phyloP scores from a whole-genome alignment of 2,113 vertebrate genomes.

The Tonatia bakeri region DNA sequence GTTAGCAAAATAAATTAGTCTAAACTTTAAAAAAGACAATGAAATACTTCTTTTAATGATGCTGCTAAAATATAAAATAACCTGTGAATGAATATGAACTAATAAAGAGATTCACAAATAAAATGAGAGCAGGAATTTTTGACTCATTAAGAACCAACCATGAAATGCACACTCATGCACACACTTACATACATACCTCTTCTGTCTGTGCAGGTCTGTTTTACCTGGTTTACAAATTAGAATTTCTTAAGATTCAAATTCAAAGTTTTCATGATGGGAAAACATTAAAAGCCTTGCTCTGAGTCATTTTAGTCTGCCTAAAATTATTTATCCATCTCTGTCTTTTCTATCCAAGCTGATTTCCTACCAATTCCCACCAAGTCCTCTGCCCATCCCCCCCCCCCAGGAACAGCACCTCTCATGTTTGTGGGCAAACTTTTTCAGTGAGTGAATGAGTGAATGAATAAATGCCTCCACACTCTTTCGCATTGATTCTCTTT shows the following conservation, averaged over 20 bases:
- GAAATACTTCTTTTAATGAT: neutral
- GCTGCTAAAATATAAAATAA: neutral
- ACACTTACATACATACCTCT: neutral
- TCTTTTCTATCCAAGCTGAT: too few species aligned
- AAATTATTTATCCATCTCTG: neutral
- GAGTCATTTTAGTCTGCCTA: neutral
- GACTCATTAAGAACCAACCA: rapidly evolving
- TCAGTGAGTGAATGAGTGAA: neutral
- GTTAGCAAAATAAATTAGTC: too few species aligned
- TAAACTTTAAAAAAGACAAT: neutral
- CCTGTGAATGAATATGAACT: neutral
- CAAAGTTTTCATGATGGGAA: neutral
- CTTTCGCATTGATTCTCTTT: neutral
- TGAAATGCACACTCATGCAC: neutral
- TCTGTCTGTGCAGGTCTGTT: neutral
- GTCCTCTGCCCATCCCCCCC: neutral
- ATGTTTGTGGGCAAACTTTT: too few species aligned
- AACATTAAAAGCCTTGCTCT: neutral
- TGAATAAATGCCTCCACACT: neutral
- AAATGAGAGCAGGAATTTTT: neutral
- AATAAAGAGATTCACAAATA: neutral
- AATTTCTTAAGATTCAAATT: neutral
- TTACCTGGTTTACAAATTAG: neutral
- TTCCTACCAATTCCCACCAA: neutral
- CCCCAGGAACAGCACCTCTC: rapidly evolving